Percentiles rank a stretch among this genome's conserved stretches.
phyloP scores from a whole-genome alignment of 2,888 invertebrate genomes.

The Aphidoletes aphidimyza region DNA sequence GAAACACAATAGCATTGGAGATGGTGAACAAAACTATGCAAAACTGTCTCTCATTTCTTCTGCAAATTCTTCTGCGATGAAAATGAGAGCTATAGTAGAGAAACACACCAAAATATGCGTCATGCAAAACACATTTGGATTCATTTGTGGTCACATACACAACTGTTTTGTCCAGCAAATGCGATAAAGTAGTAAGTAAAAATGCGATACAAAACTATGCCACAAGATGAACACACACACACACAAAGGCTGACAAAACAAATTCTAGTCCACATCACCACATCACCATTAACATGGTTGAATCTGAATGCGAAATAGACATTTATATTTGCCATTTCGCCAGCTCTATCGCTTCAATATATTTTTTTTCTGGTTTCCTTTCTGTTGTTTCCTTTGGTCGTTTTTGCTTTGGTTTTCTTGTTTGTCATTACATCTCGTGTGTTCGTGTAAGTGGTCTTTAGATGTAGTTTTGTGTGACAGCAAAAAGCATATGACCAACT shows the following conservation, averaged over 20 bases:
- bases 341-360: no score
- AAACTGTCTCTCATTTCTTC: no score
- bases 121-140: conserved; percentile 38
- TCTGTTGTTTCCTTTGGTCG: not conserved
- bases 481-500: conserved; percentile 49
- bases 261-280: conserved; percentile 42
- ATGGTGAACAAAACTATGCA: not conserved
- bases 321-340: conserved; percentile 24
- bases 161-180: not conserved
- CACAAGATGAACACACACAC: not conserved
- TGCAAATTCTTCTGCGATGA: no score
- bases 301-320: conserved; percentile 38
- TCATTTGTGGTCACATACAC: conserved; percentile 46
- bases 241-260: not conserved
- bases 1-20: not conserved
- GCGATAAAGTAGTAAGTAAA: not conserved
- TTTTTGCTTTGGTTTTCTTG: not conserved
- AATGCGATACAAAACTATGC: not conserved
- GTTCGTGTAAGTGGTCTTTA: not conserved
- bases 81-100: no score
- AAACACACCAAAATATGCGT: conserved; percentile 13
- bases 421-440: not conserved
- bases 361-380: not conserved
- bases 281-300: conserved; percentile 33
- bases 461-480: conserved; percentile 9